Base-by-base conservation (phyloP, 2,113 vertebrate genomes). In the Cariama cristata region DNA sequence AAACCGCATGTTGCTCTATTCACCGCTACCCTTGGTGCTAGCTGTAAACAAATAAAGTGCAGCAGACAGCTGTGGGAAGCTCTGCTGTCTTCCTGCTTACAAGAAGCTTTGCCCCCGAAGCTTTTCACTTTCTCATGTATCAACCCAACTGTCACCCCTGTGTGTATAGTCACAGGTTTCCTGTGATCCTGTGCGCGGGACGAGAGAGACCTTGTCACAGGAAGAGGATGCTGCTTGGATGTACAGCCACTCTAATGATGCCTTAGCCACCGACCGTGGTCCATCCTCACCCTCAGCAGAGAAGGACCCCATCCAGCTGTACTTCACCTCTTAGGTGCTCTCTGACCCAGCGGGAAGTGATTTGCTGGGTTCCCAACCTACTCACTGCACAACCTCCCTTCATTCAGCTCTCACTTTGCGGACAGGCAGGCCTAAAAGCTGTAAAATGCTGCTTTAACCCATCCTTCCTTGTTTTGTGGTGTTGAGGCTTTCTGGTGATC, bases 41-140 rank as follows among this genome's bases (percentile, higher is more conserved):
- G 56, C 62, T 75, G 50, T 38, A 24, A 62, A 42, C 22, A 47
- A 60, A 30, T 35, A 6, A 76, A 77, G 47, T 10, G 21, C 33
- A 55, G 38, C 55, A 44, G n/a, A 27, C 12, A 14, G 40, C 68
- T 66, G 19, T 18, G 33, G 33, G 13, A 47, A 77, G 42, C 64
- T 72, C 75, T 77, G 53, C 27, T 33, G 14, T 52, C 69, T 76
- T 58, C 49, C 55, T 67, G 45, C 38, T 63, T 33, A 26, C 42
- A 45, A 74, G 47, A 17, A 71, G 40, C 28, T 86, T 77, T 77
- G 63, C 35, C 40, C 27, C 52, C 42, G 28, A 20, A 53, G 77
- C 66, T 79, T 86, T 77, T 52, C 30, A 6, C 22, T 86, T 40
- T 30, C 66, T 52, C 0, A 0, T 0, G 2, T 44, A 4, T 12